phyloP scores from a whole-genome alignment of 1,140 invertebrate species.

The Araneus ventricosus region DNA sequence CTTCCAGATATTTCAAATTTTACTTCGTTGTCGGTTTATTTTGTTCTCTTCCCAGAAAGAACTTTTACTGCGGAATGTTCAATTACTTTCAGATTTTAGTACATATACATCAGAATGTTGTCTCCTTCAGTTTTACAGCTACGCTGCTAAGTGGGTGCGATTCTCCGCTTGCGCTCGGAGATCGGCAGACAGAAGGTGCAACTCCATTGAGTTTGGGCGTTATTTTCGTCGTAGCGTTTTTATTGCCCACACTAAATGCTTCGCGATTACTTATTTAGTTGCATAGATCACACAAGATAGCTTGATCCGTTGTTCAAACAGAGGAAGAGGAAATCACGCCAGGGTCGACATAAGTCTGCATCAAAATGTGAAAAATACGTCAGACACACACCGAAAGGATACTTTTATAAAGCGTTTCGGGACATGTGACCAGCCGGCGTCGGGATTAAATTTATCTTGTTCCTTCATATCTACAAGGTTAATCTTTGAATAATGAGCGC shows the following conservation, averaged over 20 bases:
- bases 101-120: no score
- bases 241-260: not conserved
- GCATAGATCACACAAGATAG: not conserved
- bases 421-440: not conserved
- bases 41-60: no score
- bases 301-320: constrained; percentile 8
- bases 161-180: not conserved
- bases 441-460: not conserved
- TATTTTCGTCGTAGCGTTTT: not conserved
- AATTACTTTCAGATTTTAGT: no score
- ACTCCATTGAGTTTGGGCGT: not conserved
- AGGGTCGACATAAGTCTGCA: not conserved
- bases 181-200: not conserved
- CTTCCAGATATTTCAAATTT: no score
- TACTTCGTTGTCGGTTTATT: no score
- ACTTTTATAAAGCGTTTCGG: not conserved
- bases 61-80: no score
- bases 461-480: not conserved
- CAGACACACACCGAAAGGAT: not conserved
- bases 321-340: not conserved
- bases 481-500: not conserved
- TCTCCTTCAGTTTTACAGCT: not conserved
- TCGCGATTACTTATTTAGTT: not conserved
- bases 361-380: not conserved
- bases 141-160: not conserved